A percentile compares a stretch with the other conserved stretches of the same genome.
Conservation (phyloP, 2,888 invertebrate species). For the Amblyteles armatorius region DNA sequence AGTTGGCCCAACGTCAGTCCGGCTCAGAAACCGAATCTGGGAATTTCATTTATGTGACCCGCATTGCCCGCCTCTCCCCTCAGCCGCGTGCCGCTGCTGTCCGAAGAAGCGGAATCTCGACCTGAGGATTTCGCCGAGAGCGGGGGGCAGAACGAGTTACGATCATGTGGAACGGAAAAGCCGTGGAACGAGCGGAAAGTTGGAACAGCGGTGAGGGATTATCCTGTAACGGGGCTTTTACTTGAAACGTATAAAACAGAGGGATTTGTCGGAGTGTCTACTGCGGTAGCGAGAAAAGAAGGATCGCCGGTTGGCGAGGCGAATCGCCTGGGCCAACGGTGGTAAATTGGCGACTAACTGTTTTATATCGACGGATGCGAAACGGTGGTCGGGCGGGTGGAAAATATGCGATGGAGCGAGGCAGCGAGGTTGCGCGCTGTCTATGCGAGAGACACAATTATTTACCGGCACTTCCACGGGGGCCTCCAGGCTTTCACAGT, state of each 20-base stretch:
- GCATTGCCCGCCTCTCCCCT: not conserved
- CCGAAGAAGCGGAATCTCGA: slow-evolving; percentile 5
- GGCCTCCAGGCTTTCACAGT: slow-evolving; percentile 64
- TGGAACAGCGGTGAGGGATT: slow-evolving; percentile 19
- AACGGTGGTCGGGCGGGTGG: not conserved
- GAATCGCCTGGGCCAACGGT: not conserved
- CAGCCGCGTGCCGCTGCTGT: too few species aligned
- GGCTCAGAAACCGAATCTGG: too few species aligned
- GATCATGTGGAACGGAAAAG: slow-evolving; percentile 14
- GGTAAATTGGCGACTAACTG: slow-evolving; percentile 38
- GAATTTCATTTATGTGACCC: too few species aligned
- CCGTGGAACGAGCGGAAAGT: slow-evolving; percentile 16
- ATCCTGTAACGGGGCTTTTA: slow-evolving; percentile 16
- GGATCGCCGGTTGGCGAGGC: slow-evolving; percentile 29
- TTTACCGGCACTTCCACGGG: slow-evolving; percentile 56
- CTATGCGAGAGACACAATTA: slow-evolving; percentile 65
- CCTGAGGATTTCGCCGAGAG: not conserved
- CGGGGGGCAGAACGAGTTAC: not conserved
- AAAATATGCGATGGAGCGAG: slow-evolving; percentile 17
- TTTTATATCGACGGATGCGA: slow-evolving; percentile 41
- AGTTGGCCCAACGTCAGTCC: too few species aligned
- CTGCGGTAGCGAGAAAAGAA: not conserved
- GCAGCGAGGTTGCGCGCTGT: not conserved
- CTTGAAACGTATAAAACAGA: slow-evolving; percentile 26
- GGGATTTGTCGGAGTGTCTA: slow-evolving; percentile 30